Base-by-base conservation (phyloP, 2,797 vertebrate species). In the Acridotheres tristis region DNA sequence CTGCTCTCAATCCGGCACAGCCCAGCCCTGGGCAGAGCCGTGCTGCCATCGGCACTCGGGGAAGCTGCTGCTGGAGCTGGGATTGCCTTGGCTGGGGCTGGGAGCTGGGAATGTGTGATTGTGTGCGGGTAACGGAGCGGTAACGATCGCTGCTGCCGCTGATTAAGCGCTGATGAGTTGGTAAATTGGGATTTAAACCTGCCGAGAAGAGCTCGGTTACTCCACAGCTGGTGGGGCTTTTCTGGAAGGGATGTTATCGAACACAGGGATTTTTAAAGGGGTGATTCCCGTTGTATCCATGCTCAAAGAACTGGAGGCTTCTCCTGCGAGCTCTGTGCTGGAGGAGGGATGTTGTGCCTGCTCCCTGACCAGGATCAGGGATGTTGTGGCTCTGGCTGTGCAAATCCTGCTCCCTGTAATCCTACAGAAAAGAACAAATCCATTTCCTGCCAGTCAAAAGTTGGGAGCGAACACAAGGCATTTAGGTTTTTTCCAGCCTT, bases 161-260 rank as follows among this genome's bases (percentile, higher is more conserved):
- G 82, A 94, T 96, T 88, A 88, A 93, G 73, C 3, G 66, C 69
- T 83, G 90, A 90, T 85, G 83, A 87, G 88, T 84, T 73, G 66
- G 88, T 57, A 84, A 93, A 91, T 58, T 72, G 93, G 88, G 88
- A 68, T 93, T 91, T 43, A 51, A 94, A 80, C 27, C 36, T 5
- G 58, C n/a, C 8, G 23, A 88, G 73, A 47, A 65, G 48, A 10
- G 76, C 54, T 53, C 27, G 59, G 54, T 40, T 72, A 11, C 30
- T 45, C 38, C 48, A 10, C 62, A 43, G 80, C 22, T 48, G 89
- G 21, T 1, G 27, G 22, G 59, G 83, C 50, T 9, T 87, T 79
- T 66, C 89, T 76, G 79, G 83, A 74, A 92, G 73, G 1, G 57
- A 47, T 71, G 7, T 7, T 25, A 36, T 32, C 34, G 6, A 55